Evolutionary conservation across 2,113 vertebrate species (phyloP).

Genomic region (Pseudolaguvia tuberculata): DNA sequence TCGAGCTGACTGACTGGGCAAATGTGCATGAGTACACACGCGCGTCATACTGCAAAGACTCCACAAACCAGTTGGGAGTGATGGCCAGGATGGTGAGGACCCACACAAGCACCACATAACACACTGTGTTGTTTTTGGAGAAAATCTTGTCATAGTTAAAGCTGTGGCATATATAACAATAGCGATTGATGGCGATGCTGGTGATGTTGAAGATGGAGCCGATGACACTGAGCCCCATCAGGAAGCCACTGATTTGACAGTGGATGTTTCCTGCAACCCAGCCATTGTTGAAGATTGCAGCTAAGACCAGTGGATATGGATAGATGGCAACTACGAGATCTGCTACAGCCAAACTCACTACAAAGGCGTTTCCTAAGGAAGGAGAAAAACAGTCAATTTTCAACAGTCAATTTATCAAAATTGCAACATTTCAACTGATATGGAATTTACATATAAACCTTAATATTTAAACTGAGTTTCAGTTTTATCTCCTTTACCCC

Average conservation of each 20-base stretch:
- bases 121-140: constrained; percentile 71
- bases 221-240: constrained; percentile 79
- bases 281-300: constrained; percentile 73
- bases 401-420: background rate
- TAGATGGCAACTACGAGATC: constrained; percentile 77
- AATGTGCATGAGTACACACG: constrained; percentile 79
- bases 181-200: constrained; percentile 76
- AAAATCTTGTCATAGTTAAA: constrained; percentile 72
- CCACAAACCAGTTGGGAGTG: constrained; percentile 75
- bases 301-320: constrained; percentile 74
- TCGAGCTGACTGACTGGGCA: constrained; percentile 73
- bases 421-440: no score
- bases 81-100: constrained; percentile 71
- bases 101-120: constrained; percentile 75
- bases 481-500: background rate
- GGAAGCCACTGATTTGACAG: constrained; percentile 78
- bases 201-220: constrained; percentile 82
- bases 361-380: constrained; percentile 74
- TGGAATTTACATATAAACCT: background rate
- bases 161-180: constrained; percentile 81
- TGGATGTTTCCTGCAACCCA: constrained; percentile 76
- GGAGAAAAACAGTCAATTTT: background rate
- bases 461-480: background rate
- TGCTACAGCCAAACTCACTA: constrained; percentile 77
- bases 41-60: constrained; percentile 74